These are phyloP conservation scores for Myathropa florea DNA, from an alignment of 2,888 invertebrate species.

Conservation along the genomic window DNA sequence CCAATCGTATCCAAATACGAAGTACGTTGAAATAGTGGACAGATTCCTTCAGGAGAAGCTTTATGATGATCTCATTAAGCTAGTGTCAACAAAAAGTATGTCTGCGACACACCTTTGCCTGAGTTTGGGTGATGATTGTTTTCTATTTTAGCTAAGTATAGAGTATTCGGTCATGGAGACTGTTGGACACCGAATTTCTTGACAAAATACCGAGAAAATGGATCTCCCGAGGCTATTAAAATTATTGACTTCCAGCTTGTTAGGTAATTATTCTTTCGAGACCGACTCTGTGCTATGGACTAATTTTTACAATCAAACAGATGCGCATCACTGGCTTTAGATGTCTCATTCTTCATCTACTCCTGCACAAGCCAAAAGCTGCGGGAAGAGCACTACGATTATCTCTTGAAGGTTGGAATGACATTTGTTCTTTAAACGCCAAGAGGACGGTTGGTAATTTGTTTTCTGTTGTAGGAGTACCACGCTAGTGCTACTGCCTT, in stretches of 20 bases:
- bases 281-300: background rate
- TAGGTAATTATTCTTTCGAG: conserved; percentile 74
- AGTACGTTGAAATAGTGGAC: conserved; percentile 83
- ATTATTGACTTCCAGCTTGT: conserved; percentile 88
- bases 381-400: conserved; percentile 83
- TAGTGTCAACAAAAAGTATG: conserved; percentile 76
- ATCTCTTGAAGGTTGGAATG: conserved; percentile 74
- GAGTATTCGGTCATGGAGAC: conserved; percentile 87
- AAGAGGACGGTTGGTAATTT: background rate
- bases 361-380: conserved; percentile 84
- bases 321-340: conserved; percentile 76
- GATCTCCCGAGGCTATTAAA: conserved; percentile 77
- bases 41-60: conserved; percentile 82
- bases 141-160: conserved; percentile 77
- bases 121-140: background rate
- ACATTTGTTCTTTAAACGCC: background rate
- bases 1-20: conserved; percentile 84
- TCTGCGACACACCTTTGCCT: background rate
- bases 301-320: conserved; percentile 33
- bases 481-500: conserved; percentile 82
- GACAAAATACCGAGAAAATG: conserved; percentile 79
- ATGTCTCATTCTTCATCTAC: conserved; percentile 82
- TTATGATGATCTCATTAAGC: conserved; percentile 80
- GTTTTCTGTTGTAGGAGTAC: conserved; percentile 81
- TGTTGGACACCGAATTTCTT: conserved; percentile 90